Base-by-base conservation (phyloP, 2,888 invertebrate species). In the Apomyelois bistriatella region DNA sequence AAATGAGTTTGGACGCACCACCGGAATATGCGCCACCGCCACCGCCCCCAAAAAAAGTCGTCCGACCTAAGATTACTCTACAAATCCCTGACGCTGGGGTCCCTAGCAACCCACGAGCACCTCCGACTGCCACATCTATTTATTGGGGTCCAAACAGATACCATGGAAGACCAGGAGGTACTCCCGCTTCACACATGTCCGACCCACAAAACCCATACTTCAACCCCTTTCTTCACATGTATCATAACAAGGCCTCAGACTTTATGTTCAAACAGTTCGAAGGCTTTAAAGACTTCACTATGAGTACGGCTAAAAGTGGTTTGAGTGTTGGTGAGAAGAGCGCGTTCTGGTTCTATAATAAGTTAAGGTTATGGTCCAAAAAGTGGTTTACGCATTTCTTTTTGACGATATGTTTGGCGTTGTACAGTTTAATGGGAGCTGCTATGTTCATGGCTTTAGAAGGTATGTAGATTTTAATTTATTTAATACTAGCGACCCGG, bases 381-480 rank as follows among this genome's bases (percentile, higher is more conserved):
- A 93, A 93, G 72, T 97, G 97, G 97, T 97, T 97, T 75, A 97
- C 97, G 37, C 97, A 97, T 82, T 93, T 96, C 57, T 97, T 97
- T 79, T 91, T 98, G 68, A 92, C 95, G 66, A 75, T 95, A 64
- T 93, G 97, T 64, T 92, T 98, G 57, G 85, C 94, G 52, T 79
- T 94, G 52, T 98, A 97, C 79, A 96, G 95, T 67, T 87, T 95
- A 55, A 93, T 95, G 30, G 98, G 98, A 28, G 98, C 97, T 1
- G 83, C 93, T 46, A 83, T 97, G 32, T 97, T 98, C 79, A 91
- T 93, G 68, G 91, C 94, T 51, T 88, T 97, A 42, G 97, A 97
- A 91, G 94, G 96, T 94, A 72, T 92, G 88, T 79, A 15, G 22
- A 16, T 40, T 22, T 15, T 37, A 32, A 6, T 41, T 15, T 37